phyloP scores from a whole-genome alignment of 2,888 invertebrate species.

The Drosophila tripunctata region DNA sequence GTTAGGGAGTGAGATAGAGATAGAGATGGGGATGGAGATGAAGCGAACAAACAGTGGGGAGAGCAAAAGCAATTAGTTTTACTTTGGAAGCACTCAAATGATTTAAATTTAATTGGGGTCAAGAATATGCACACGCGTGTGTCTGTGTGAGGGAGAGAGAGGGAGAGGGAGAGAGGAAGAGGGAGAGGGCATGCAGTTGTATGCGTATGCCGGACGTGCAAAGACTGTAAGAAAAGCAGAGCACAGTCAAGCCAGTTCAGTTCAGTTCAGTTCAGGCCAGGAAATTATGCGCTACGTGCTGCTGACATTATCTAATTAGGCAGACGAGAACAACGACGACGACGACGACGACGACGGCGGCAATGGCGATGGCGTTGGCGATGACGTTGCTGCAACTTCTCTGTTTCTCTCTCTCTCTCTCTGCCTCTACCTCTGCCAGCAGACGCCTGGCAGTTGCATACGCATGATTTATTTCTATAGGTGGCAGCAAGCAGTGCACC shows the following conservation, averaged over 20 bases:
- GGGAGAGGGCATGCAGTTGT: neutral
- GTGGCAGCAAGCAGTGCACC: neutral
- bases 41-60: too few species aligned
- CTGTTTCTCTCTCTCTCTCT: neutral
- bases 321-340: slow-evolving; percentile 32
- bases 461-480: slow-evolving; percentile 60
- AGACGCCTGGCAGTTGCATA: slow-evolving; percentile 19
- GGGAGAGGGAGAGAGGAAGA: slow-evolving; percentile 6
- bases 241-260: neutral
- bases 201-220: slow-evolving; percentile 20
- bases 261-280: slow-evolving; percentile 14
- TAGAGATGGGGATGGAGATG: too few species aligned
- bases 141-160: neutral
- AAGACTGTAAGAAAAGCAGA: slow-evolving; percentile 19
- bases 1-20: neutral
- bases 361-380: neutral
- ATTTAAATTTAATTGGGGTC: slow-evolving; percentile 81
- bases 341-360: neutral
- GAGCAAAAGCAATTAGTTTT: slow-evolving; percentile 75
- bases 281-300: slow-evolving; percentile 62
- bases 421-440: neutral
- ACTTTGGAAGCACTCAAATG: slow-evolving; percentile 70
- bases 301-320: slow-evolving; percentile 81
- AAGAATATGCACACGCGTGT: slow-evolving; percentile 39
- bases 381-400: neutral